Percentiles rank a stretch among this genome's conserved stretches.
Conservation (phyloP, 2,888 invertebrate genomes). For the Alitta virens region DNA sequence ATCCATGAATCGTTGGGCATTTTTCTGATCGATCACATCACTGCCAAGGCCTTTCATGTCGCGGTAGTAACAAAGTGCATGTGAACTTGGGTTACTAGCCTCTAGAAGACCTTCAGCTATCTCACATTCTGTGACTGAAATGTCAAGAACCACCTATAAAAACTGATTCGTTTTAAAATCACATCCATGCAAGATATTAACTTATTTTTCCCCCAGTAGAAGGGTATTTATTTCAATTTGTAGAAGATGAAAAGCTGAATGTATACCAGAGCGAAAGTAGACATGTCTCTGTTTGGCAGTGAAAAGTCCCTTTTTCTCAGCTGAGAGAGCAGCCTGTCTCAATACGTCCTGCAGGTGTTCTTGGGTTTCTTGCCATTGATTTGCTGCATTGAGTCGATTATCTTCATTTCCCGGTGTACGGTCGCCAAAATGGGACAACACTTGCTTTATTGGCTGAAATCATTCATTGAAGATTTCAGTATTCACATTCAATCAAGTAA, state of each 20-base stretch:
- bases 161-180: too few relatives aligned
- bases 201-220: too few relatives aligned
- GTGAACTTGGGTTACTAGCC: constrained; percentile 28
- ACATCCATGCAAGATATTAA: too few relatives aligned
- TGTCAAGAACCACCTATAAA: too few relatives aligned
- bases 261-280: constrained; percentile 42
- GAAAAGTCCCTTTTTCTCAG: constrained; percentile 30
- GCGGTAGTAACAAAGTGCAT: constrained; percentile 38
- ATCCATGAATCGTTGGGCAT: constrained; percentile 37
- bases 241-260: too few relatives aligned
- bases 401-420: constrained; percentile 14
- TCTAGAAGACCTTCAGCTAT: constrained; percentile 40
- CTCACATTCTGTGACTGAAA: constrained; percentile 48
- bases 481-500: too few relatives aligned
- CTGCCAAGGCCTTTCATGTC: constrained; percentile 31
- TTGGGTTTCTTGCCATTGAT: constrained; percentile 6
- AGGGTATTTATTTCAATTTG: too few relatives aligned
- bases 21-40: constrained; percentile 24
- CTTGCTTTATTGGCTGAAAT: constrained; percentile 15
- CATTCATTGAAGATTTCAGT: too few relatives aligned
- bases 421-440: constrained; percentile 10
- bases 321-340: constrained; percentile 33
- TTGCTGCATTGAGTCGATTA: neutral
- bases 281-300: constrained; percentile 31
- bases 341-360: constrained; percentile 30